Evolutionary conservation across 2,113 vertebrate species (phyloP).

Genomic region (Takifugu bimaculatus): DNA sequence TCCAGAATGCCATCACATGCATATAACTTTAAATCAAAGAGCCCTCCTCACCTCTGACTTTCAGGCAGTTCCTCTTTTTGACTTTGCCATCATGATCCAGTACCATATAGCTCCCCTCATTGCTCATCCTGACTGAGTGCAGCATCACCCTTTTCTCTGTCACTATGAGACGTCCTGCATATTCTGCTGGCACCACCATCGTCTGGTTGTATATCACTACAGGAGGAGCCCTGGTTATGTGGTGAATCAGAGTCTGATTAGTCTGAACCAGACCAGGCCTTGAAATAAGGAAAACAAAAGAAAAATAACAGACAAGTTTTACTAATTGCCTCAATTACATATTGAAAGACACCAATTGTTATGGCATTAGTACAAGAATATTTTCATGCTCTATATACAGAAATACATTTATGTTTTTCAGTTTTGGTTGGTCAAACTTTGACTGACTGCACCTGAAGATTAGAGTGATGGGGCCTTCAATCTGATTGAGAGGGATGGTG

Average conservation of each 20-base stretch:
- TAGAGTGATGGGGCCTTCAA: constrained; percentile 64
- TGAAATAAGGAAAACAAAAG: background rate
- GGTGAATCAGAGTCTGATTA: constrained; percentile 39
- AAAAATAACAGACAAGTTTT: background rate
- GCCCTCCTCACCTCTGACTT: constrained; percentile 67
- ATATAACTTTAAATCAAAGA: background rate
- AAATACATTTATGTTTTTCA: background rate
- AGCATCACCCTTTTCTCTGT: constrained; percentile 56
- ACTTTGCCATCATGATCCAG: constrained; percentile 61
- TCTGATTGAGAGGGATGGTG: constrained; percentile 54
- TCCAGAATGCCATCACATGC: too few species aligned
- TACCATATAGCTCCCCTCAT: constrained; percentile 75
- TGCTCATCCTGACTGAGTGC: constrained; percentile 58
- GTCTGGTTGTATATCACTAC: constrained; percentile 62
- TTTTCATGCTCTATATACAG: too few species aligned
- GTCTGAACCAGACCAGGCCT: constrained; percentile 36
- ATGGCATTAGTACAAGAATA: too few species aligned
- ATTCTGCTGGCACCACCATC: constrained; percentile 43
- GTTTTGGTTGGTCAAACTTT: background rate
- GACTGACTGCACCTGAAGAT: constrained; percentile 60
- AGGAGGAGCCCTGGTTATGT: constrained; percentile 27
- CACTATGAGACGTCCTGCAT: constrained; percentile 59
- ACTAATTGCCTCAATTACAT: too few species aligned
- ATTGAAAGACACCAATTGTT: too few species aligned
- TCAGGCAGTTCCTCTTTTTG: constrained; percentile 67